These are phyloP conservation scores for Heptranchias perlo DNA, from an alignment of 2,113 vertebrate species.

Conservation along the genomic window DNA sequence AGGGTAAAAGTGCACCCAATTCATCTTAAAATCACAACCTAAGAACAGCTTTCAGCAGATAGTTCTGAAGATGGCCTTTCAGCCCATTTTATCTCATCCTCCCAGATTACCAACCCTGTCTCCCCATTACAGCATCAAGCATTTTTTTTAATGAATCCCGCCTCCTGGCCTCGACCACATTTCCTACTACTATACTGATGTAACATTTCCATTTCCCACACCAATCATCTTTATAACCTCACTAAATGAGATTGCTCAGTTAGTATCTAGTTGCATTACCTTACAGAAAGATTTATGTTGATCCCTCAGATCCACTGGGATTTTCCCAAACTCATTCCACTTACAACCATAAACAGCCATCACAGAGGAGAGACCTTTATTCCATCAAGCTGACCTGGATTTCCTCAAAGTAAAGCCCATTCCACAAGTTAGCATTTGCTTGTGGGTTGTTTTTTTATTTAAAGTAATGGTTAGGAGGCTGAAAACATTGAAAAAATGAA, in stretches of 20 bases:
- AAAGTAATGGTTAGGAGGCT: neutral
- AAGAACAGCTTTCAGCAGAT: neutral
- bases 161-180: neutral
- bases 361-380: neutral
- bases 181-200: neutral
- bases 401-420: neutral
- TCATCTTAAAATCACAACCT: neutral
- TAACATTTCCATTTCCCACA: neutral
- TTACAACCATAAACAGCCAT: neutral
- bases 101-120: conserved; percentile 14
- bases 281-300: neutral
- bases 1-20: neutral
- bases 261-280: neutral
- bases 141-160: neutral
- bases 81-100: conserved; percentile 1
- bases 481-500: neutral
- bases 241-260: neutral
- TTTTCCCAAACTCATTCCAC: neutral
- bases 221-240: neutral
- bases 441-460: neutral
- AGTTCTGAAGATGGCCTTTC: no score
- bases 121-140: neutral
- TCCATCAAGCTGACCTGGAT: neutral
- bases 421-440: neutral
- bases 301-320: neutral